A percentile compares a stretch with the other conserved stretches of the same genome.
Evolutionary conservation across 2,797 vertebrate species (phyloP).

Genomic region (Leptodactylus fallax): DNA sequence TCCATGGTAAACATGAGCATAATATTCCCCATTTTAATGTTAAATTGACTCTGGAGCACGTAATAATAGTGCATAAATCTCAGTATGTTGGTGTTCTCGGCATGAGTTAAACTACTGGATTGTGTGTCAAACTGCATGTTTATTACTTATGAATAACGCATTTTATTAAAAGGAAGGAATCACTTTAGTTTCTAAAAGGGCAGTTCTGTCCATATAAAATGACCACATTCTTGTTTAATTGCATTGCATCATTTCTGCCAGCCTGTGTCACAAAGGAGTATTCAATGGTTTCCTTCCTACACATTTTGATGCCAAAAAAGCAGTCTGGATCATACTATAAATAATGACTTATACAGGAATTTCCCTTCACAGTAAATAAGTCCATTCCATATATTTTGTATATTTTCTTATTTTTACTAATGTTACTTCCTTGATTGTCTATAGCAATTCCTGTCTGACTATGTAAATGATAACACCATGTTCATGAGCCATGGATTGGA

Average conservation of each 20-base stretch:
- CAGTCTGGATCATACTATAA: conserved; percentile 35
- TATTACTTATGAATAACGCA: conserved; percentile 43
- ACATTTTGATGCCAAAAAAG: conserved; percentile 27
- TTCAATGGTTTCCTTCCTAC: conserved; percentile 51
- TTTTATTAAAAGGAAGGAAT: conserved; percentile 46
- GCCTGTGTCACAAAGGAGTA: conserved; percentile 43
- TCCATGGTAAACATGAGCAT: background rate
- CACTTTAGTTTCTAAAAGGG: conserved; percentile 42
- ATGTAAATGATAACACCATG: too few species aligned
- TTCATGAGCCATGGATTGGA: too few species aligned
- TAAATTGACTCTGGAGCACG: background rate
- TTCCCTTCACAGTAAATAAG: background rate
- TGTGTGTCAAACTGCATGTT: conserved; percentile 17
- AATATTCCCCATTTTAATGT: background rate
- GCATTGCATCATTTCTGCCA: conserved; percentile 40
- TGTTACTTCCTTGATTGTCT: background rate
- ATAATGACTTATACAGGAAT: conserved; percentile 21
- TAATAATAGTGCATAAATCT: background rate
- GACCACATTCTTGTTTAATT: conserved; percentile 49
- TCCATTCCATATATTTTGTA: background rate
- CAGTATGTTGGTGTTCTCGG: background rate
- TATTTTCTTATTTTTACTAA: background rate
- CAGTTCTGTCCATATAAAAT: conserved; percentile 47
- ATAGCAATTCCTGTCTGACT: background rate
- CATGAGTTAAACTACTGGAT: background rate